Percentiles rank a stretch among this genome's conserved stretches.
Conservation (phyloP, 2,113 vertebrate genomes). For the Corythaixoides concolor region DNA sequence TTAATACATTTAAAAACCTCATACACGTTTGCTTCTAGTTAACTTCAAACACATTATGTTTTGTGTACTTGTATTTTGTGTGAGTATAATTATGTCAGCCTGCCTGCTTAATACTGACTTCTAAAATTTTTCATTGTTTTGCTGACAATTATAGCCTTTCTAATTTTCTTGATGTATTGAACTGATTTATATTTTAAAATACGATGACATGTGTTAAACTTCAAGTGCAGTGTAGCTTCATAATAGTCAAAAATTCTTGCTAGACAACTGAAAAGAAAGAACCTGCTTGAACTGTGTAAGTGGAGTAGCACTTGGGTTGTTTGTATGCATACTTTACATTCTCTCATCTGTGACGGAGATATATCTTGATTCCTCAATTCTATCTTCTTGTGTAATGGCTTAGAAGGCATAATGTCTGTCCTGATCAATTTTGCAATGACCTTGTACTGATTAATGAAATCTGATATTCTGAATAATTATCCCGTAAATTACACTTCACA, state of each 20-base stretch:
- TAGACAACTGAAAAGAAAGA: not conserved
- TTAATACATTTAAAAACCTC: not conserved
- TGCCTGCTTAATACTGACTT: not conserved
- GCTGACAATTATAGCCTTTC: not conserved
- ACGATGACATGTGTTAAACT: not conserved
- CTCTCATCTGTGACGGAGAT: not conserved
- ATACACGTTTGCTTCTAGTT: not conserved
- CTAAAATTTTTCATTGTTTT: not conserved
- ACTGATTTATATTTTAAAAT: not conserved
- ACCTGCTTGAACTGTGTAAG: not conserved
- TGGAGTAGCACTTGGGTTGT: not conserved
- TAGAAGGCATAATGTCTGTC: slow-evolving; percentile 41
- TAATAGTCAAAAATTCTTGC: not conserved
- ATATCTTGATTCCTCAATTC: not conserved
- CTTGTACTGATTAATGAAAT: slow-evolving; percentile 37
- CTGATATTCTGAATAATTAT: slow-evolving; percentile 1
- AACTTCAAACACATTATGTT: not conserved
- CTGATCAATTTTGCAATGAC: slow-evolving; percentile 30
- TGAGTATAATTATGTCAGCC: not conserved
- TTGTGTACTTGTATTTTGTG: not conserved
- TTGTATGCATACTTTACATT: not conserved
- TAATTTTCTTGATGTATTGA: not conserved
- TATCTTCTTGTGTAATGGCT: slow-evolving; percentile 54
- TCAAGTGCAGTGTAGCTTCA: not conserved
- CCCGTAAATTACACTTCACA: not conserved